These are phyloP conservation scores for Caenorhabditis plicata DNA, from an alignment of 2,888 invertebrate genomes.

Conservation along the genomic window DNA sequence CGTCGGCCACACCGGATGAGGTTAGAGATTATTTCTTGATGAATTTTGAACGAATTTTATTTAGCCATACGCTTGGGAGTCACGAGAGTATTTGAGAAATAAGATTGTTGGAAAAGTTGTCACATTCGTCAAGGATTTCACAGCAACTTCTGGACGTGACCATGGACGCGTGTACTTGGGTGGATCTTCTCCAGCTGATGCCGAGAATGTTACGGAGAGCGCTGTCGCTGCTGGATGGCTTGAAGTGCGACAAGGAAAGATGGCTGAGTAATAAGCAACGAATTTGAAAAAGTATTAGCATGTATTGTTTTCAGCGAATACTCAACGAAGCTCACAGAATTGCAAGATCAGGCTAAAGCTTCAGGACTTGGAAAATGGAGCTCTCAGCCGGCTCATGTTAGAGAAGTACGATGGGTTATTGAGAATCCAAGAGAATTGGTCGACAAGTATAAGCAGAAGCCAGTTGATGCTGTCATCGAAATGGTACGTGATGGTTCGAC, in stretches of 20 bases:
- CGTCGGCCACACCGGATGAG: constrained; percentile 58
- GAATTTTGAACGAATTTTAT: too few relatives aligned
- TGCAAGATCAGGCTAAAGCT: constrained; percentile 86
- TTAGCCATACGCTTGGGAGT: constrained; percentile 96
- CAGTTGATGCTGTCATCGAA: constrained; percentile 85
- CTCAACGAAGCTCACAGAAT: constrained; percentile 73
- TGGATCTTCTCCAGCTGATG: constrained; percentile 69
- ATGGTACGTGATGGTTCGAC: constrained; percentile 97
- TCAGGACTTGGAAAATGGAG: constrained; percentile 79
- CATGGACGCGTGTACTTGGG: constrained; percentile 73
- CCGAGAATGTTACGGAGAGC: constrained; percentile 85
- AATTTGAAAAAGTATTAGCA: too few relatives aligned
- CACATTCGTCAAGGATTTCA: constrained; percentile 78
- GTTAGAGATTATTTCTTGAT: too few relatives aligned
- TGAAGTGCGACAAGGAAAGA: constrained; percentile 72
- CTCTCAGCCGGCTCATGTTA: constrained; percentile 22
- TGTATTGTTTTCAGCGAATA: constrained; percentile 66
- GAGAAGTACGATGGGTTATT: constrained; percentile 76
- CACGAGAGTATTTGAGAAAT: constrained; percentile 88
- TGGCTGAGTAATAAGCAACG: constrained; percentile 53
- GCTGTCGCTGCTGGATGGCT: constrained; percentile 87
- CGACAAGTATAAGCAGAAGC: constrained; percentile 82
- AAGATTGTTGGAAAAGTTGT: constrained; percentile 80
- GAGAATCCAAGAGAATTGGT: constrained; percentile 83
- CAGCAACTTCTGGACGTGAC: constrained; percentile 81